A percentile compares a stretch with the other conserved stretches of the same genome.
phyloP scores from a whole-genome alignment of 2,797 vertebrate genomes.

The Simalia tracyae region DNA sequence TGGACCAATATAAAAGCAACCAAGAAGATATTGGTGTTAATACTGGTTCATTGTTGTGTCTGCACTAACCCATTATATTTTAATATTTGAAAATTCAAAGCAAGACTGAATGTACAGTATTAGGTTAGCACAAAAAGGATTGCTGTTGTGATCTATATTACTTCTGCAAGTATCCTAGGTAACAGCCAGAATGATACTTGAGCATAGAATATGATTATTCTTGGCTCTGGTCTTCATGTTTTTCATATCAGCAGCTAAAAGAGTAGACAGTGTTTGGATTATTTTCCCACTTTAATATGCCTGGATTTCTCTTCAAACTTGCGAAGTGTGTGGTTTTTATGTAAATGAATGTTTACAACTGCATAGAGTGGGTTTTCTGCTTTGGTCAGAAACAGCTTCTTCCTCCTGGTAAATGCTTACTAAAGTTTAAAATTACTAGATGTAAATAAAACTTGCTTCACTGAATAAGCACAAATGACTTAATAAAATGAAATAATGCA shows the following conservation, averaged over 20 bases:
- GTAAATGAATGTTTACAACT: conserved; percentile 24
- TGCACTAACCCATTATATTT: not conserved
- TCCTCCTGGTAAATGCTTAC: not conserved
- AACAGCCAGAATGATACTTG: conserved; percentile 40
- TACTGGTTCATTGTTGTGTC: not conserved
- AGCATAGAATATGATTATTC: conserved; percentile 39
- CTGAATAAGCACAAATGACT: not conserved
- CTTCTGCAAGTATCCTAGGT: conserved; percentile 48
- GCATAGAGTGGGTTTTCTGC: not conserved
- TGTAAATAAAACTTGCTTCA: not conserved
- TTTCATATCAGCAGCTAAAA: conserved; percentile 9
- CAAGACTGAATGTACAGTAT: not conserved
- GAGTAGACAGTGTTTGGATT: not conserved
- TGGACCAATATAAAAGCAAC: not conserved
- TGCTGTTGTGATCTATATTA: conserved; percentile 1
- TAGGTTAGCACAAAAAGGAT: conserved; percentile 22
- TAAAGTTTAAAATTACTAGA: not conserved
- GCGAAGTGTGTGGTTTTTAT: not conserved
- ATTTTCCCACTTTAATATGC: not conserved
- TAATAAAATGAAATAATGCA: not conserved
- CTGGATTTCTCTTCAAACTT: not conserved
- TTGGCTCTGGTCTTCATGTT: conserved; percentile 34
- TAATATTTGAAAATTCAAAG: not conserved
- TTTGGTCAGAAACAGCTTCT: not conserved
- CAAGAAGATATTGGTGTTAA: not conserved